Conservation (phyloP, 2,113 vertebrate species). For the Notiomystis cincta region DNA sequence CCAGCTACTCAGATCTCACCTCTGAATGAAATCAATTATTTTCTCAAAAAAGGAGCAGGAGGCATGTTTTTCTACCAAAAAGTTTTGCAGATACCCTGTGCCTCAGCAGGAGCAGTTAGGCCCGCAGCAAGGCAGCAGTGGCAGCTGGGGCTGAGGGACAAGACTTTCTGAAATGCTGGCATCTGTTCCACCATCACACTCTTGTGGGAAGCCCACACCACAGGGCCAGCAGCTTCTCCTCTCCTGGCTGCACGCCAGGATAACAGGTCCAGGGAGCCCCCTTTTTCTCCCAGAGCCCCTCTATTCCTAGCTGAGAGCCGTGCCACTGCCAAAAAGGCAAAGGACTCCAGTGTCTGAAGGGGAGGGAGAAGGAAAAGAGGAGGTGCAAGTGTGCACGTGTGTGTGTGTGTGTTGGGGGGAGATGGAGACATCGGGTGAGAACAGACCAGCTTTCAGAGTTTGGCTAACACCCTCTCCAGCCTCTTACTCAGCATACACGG, state of each 20-base stretch:
- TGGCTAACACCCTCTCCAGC: conserved; percentile 41
- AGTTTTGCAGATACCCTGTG: not conserved
- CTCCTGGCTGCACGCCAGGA: not conserved
- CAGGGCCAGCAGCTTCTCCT: not conserved
- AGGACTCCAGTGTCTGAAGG: not conserved
- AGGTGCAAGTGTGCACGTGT: not conserved
- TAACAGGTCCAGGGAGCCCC: not conserved
- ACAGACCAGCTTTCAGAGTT: conserved; percentile 38
- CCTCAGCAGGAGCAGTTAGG: not conserved
- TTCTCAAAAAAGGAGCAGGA: not conserved
- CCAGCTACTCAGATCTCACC: not conserved
- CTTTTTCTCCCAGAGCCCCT: not conserved
- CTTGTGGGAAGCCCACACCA: not conserved
- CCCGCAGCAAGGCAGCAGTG: not conserved
- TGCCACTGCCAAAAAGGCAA: not conserved
- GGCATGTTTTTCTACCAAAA: not conserved
- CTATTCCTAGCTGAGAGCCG: not conserved
- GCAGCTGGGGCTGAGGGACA: not conserved
- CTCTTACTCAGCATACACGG: not conserved
- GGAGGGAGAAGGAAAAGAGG: not conserved
- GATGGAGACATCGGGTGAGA: not conserved
- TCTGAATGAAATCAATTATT: not conserved
- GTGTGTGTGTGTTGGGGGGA: not conserved
- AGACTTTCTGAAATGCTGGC: not conserved
- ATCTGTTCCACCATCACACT: not conserved